Evolutionary conservation across 2,888 invertebrate genomes (phyloP), one percentile per base, ranked within the genome.

Genomic region (Nycteola revayana): DNA sequence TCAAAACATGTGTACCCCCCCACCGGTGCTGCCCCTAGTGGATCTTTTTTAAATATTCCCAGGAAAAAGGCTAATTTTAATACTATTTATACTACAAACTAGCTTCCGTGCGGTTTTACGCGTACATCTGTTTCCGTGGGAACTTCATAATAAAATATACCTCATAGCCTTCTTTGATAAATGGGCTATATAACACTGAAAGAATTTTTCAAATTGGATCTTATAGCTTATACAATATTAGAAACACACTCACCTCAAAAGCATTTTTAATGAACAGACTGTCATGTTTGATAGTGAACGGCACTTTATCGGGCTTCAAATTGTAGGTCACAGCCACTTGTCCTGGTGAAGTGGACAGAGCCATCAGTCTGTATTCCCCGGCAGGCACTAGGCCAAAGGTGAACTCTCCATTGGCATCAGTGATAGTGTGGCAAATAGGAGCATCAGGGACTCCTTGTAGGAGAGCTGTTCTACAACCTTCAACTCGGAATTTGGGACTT

Each of bases 361-460:
- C 95, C 21, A 93, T 74, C 9, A 98, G 74, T 28, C 89, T 88
- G 72, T 98, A 98, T 39, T 92, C 90, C 2, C 97, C 98, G 7
- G 94, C 93, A 0, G 96, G 94, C 1, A 98, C 90, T 29, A 94
- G 90, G 1, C 93, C 92, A 60, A 98, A 98, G 2, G 73, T 77
- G 70, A 97, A 98, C 61, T 91, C 90, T 7, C 98, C 98, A 25
- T 89, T 87, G 34, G 90, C 82, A 49, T 94, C 92, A 0, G 96
- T 94, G 6, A 85, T 83, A 0, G 93, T 91, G 64, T 94, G 92
- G 65, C 98, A 98, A 32, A 96, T 85, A 0, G 92, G 91, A 9
- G 90, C 80, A 25, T 89, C 89, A 0, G 87, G 83, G n/a, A 91
- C 90, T 7, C 90, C 91, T 56, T 90, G 83, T 0, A 90, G 82